Conservation (phyloP, 2,113 vertebrate species). For the Corynorhinus townsendii region DNA sequence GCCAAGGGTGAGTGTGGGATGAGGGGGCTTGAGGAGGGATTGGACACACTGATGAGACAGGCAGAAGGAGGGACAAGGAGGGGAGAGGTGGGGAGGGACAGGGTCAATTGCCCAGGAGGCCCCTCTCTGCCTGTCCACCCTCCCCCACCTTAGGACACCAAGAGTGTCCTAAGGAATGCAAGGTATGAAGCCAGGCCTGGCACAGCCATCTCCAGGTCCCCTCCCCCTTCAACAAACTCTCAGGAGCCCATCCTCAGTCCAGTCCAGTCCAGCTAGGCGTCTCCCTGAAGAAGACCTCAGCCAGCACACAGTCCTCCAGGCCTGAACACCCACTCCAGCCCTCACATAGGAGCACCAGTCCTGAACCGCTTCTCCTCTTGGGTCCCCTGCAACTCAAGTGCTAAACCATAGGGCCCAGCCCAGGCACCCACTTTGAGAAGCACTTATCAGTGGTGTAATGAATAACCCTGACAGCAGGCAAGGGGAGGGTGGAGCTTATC, state of each 20-base stretch:
- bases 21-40: too few species aligned
- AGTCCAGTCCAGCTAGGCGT: neutral
- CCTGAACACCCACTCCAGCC: neutral
- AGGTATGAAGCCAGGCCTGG: conserved; percentile 56
- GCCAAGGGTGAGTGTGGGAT: neutral
- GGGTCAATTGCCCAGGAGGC: neutral
- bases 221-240: neutral
- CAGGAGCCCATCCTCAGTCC: neutral
- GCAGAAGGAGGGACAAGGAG: neutral
- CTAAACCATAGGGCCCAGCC: neutral
- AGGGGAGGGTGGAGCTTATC: neutral
- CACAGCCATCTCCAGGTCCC: neutral
- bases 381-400: neutral
- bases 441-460: neutral
- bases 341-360: neutral
- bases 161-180: conserved; percentile 49
- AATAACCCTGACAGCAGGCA: neutral
- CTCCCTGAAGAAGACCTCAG: neutral
- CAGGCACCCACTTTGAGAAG: accelerated
- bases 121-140: neutral
- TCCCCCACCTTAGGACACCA: neutral
- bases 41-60: neutral
- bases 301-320: neutral
- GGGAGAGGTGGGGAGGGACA: neutral
- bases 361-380: neutral